These are phyloP conservation scores for Drosophila percnosoma DNA, from an alignment of 2,888 invertebrate genomes.

Conservation along the genomic window DNA sequence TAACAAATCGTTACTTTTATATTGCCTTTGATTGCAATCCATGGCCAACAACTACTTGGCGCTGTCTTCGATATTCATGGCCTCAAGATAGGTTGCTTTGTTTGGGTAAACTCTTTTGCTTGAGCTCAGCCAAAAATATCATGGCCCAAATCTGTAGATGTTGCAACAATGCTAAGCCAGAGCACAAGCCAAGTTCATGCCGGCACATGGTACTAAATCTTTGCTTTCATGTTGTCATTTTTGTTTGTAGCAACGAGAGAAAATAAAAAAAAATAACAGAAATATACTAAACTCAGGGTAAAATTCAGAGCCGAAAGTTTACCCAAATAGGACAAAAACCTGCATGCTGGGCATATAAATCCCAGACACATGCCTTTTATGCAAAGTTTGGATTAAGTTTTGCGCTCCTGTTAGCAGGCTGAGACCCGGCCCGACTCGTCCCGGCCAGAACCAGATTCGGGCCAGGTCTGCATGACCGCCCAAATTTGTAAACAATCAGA, in stretches of 20 bases:
- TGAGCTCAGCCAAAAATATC: constrained; percentile 35
- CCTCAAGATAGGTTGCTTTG: constrained; percentile 24
- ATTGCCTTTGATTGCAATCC: constrained; percentile 18
- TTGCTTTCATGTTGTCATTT: constrained; percentile 73
- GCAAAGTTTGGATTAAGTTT: constrained; percentile 79
- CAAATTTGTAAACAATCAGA: constrained; percentile 78
- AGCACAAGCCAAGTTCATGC: constrained; percentile 65
- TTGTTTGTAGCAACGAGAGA: constrained; percentile 45
- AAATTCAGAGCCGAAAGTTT: constrained; percentile 51
- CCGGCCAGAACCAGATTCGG: constrained; percentile 12
- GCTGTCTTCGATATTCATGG: constrained; percentile 17
- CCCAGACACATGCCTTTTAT: constrained; percentile 74
- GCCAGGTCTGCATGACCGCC: constrained; percentile 60
- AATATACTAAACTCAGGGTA: constrained; percentile 46
- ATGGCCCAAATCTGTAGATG: constrained; percentile 43
- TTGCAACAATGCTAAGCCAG: constrained; percentile 54
- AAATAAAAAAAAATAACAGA: constrained; percentile 1
- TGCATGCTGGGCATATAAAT: constrained; percentile 65
- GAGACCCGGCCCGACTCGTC: constrained; percentile 19
- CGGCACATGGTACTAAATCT: constrained; percentile 77
- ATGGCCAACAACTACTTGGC: constrained; percentile 6
- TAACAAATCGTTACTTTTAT: constrained; percentile 7
- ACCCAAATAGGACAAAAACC: constrained; percentile 48
- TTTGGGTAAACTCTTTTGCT: constrained; percentile 41
- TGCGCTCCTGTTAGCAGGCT: constrained; percentile 32